A percentile compares a stretch with the other conserved stretches of the same genome.
Evolutionary conservation across 2,888 invertebrate species (phyloP).

Genomic region (Amblyjoppa fuscipennis): DNA sequence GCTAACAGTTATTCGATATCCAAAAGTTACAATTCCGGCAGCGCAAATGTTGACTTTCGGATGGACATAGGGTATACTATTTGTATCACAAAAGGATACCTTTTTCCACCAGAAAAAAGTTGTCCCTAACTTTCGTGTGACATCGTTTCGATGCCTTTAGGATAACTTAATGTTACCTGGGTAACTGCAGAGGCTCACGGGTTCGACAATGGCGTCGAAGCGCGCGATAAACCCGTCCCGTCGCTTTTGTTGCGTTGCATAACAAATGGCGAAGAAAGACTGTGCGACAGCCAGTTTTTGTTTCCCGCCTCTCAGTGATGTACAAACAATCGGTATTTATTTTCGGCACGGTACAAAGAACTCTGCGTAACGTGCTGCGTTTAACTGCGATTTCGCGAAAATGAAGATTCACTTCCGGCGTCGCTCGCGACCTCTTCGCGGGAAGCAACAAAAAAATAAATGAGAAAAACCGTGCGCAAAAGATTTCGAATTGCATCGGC

Average conservation of each 20-base stretch:
- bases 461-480: neutral
- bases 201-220: slow-evolving; percentile 19
- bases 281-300: neutral
- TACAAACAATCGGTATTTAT: neutral
- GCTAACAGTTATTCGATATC: no score
- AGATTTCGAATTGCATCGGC: slow-evolving; percentile 31
- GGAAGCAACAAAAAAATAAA: neutral
- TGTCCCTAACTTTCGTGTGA: no score
- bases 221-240: neutral
- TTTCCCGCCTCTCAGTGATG: neutral
- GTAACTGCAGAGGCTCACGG: slow-evolving; percentile 25
- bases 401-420: slow-evolving; percentile 23
- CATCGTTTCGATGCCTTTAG: no score
- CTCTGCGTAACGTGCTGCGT: neutral
- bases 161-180: no score
- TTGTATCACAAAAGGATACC: no score
- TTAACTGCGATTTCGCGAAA: neutral
- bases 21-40: no score
- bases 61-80: no score
- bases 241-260: neutral
- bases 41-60: no score
- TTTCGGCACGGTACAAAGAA: neutral
- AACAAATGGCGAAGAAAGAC: neutral
- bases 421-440: neutral
- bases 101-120: no score